Evolutionary conservation across 1,140 invertebrate species (phyloP), one percentile per base, ranked within the genome.

Genomic region (Papilio glaucus): DNA sequence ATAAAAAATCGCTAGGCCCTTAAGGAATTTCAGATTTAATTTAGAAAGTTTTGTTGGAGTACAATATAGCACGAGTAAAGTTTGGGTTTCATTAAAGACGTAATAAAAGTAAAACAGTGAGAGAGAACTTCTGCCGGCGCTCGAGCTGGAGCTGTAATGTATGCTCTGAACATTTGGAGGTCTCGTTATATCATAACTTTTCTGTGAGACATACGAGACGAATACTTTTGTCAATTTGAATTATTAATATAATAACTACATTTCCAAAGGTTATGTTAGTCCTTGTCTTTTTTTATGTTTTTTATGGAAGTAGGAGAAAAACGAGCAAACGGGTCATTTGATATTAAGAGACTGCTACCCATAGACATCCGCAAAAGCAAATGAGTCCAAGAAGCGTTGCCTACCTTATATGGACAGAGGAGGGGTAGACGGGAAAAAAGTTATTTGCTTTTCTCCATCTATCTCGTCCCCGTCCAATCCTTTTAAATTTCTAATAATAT

Each of bases 91-190:
- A 57, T 57, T 57, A 57, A 57, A 57, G 49, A 13, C 49, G 49
- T 57, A 57, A 57, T 57, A 57, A 57, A 57, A 57, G 49, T 57
- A 57, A 57, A 57, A 57, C 49, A 57, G 49, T 6, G 29, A 24
- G 45, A 21, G 21, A 10, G 10, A 57, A 57, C 9, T 57, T 57
- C 21, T 57, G 49, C 24, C 49, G 49, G 18, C 49, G 8, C 29
- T 33, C 45, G 15, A 21, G 49, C 18, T 57, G 49, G 49, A 57
- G 24, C 24, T 57, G 49, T 57, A 57, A 57, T 57, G 49, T 24
- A 57, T 57, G 49, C 24, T 57, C n/a, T 45, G 18, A 57, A 57
- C 49, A 57, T 57, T 57, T 9, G 21, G 9, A 26, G 49, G 21
- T 57, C 49, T 57, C 49, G 49, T 57, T 57, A 57, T 18, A 45